phyloP scores from a whole-genome alignment of 2,113 vertebrate genomes.

The Toxotes jaculatrix region DNA sequence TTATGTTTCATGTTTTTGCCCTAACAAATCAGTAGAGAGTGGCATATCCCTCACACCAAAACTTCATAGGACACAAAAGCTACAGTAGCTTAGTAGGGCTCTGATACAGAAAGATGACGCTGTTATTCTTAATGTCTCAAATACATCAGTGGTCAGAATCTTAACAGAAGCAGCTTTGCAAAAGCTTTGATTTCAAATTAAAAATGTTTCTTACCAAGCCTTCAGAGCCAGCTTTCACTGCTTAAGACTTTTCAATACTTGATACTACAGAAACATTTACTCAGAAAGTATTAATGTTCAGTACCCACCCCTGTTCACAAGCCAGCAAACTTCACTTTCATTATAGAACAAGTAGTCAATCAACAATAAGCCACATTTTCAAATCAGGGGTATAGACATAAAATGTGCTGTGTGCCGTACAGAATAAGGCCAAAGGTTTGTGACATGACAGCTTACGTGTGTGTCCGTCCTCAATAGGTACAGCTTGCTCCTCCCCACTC shows the following conservation, averaged over 20 bases:
- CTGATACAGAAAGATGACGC: background rate
- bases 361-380: background rate
- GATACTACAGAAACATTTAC: background rate
- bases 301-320: background rate
- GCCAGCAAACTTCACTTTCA: background rate
- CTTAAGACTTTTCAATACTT: too few relatives aligned
- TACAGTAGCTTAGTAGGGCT: background rate
- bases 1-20: background rate
- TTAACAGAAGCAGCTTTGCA: background rate
- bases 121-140: background rate
- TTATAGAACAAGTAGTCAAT: background rate
- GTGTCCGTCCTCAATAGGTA: slow-evolving; percentile 80
- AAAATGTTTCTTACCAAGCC: too few relatives aligned
- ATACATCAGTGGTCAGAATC: background rate
- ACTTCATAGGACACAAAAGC: background rate
- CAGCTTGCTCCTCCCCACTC: slow-evolving; percentile 93
- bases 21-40: background rate
- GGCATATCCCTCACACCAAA: background rate
- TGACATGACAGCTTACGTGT: slow-evolving; percentile 82
- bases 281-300: background rate
- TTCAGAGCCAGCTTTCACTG: too few relatives aligned
- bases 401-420: background rate
- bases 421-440: background rate
- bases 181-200: background rate
- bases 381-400: background rate